phyloP scores from a whole-genome alignment of 1,140 invertebrate genomes.

The honey bee (Apis mellifera) region DNA sequence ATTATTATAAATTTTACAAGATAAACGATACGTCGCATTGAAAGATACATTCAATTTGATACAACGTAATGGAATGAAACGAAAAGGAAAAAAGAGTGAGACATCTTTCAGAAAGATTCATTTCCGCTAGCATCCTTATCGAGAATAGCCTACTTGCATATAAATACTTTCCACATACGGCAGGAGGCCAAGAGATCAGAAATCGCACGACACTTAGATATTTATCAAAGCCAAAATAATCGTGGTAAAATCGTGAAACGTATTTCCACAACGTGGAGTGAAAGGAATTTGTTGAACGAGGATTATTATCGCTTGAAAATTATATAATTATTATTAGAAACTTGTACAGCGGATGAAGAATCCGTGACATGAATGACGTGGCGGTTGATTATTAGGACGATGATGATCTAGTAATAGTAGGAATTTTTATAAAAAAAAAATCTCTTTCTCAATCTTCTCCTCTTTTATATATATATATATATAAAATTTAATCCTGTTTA shows the following conservation, averaged over 20 bases:
- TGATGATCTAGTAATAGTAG: too few relatives aligned
- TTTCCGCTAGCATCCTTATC: not conserved
- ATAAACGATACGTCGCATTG: too few relatives aligned
- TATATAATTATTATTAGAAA: not conserved
- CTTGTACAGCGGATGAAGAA: not conserved
- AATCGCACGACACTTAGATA: not conserved
- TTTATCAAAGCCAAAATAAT: not conserved
- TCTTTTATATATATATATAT: too few relatives aligned
- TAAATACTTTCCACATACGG: not conserved
- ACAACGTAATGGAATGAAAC: too few relatives aligned
- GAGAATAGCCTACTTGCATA: not conserved
- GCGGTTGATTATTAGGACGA: not conserved
- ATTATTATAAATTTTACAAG: too few relatives aligned
- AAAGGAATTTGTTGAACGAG: not conserved
- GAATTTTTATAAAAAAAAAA: too few relatives aligned
- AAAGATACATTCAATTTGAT: too few relatives aligned
- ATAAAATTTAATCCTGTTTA: too few relatives aligned
- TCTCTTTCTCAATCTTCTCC: too few relatives aligned
- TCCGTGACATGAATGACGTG: slow-evolving; percentile 1
- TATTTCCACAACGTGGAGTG: not conserved
- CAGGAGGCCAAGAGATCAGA: not conserved
- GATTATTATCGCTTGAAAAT: not conserved
- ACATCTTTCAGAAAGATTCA: not conserved
- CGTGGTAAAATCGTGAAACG: not conserved
- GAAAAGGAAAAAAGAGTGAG: too few relatives aligned